Conservation (phyloP, 2,797 vertebrate genomes). For the Pipistrellus pipistrellus region DNA sequence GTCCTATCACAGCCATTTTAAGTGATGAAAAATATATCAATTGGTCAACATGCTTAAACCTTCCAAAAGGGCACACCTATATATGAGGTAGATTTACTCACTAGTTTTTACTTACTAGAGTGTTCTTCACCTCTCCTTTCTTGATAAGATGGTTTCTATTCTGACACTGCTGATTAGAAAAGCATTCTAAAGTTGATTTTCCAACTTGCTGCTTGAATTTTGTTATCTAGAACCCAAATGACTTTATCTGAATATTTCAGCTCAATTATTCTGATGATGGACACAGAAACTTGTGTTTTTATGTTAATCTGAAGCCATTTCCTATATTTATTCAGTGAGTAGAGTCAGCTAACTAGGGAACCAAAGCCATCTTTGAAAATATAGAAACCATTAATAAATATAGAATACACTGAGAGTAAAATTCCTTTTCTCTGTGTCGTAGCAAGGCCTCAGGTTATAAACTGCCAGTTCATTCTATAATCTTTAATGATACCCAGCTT, state of each 20-base stretch:
- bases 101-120: background rate
- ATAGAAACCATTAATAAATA: conserved; percentile 64
- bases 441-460: background rate
- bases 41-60: background rate
- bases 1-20: background rate
- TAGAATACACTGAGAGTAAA: conserved; percentile 52
- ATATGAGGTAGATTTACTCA: background rate
- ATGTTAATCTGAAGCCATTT: conserved; percentile 75
- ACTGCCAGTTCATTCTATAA: conserved; percentile 51
- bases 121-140: background rate
- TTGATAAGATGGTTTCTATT: background rate
- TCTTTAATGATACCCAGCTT: conserved; percentile 58
- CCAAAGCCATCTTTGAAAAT: conserved; percentile 70
- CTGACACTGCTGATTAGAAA: conserved; percentile 27
- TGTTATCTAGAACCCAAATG: conserved; percentile 65
- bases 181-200: conserved; percentile 65
- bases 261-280: conserved; percentile 77
- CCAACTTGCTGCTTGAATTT: conserved; percentile 62
- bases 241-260: conserved; percentile 73
- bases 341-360: conserved; percentile 73
- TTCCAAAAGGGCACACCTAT: background rate
- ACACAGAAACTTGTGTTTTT: conserved; percentile 46
- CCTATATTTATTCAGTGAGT: conserved; percentile 61
- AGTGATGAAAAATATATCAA: background rate
- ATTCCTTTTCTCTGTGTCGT: conserved; percentile 44